A percentile compares a stretch with the other conserved stretches of the same genome.
phyloP scores from a whole-genome alignment of 2,888 invertebrate species.

The Microctonus aethiopoides region DNA sequence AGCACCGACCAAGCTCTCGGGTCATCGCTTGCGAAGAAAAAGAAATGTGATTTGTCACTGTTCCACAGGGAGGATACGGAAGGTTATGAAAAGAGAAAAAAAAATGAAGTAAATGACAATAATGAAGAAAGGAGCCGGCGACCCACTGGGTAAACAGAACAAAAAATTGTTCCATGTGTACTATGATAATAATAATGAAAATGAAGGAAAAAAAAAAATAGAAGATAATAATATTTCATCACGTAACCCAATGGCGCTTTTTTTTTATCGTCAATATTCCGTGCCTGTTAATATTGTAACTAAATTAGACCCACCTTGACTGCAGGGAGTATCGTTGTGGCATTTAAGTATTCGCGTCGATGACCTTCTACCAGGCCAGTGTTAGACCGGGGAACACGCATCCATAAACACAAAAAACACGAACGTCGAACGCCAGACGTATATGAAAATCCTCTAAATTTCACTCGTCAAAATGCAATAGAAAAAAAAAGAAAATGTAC shows the following conservation, averaged over 20 bases:
- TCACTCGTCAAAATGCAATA: neutral
- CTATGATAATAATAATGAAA: conserved; percentile 10
- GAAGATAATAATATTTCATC: neutral
- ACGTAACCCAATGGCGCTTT: neutral
- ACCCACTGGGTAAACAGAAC: neutral
- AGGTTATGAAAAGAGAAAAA: conserved; percentile 10
- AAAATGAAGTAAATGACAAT: conserved; percentile 24
- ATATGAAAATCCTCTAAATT: neutral
- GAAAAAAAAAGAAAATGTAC: neutral
- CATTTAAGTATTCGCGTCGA: conserved; percentile 47
- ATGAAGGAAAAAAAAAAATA: conserved; percentile 24
- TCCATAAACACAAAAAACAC: conserved; percentile 35
- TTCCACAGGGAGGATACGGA: conserved; percentile 14
- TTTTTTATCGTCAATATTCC: neutral
- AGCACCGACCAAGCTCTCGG: conserved; percentile 39
- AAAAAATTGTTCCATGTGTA: neutral
- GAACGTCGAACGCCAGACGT: conserved; percentile 28
- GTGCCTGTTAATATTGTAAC: conserved; percentile 41
- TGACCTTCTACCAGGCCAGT: conserved; percentile 53
- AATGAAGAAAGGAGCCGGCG: conserved; percentile 20
- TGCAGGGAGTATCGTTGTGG: conserved; percentile 51
- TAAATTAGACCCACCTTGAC: conserved; percentile 61
- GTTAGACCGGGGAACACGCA: conserved; percentile 44
- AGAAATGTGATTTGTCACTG: neutral
- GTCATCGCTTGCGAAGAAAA: conserved; percentile 31